Conservation (phyloP, 2,888 invertebrate species). For the Autographa pulchrina region DNA sequence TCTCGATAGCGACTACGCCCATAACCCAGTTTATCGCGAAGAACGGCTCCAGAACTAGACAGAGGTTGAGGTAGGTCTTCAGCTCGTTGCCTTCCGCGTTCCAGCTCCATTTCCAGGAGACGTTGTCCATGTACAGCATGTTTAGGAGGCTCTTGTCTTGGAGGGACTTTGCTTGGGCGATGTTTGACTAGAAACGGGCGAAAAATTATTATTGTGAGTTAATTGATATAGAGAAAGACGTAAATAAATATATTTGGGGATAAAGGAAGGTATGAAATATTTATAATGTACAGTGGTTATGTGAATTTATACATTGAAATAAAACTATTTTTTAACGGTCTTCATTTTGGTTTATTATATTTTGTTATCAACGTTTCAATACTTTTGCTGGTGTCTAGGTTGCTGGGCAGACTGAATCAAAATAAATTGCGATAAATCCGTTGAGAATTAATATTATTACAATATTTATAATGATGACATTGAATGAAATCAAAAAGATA, state of each 20-base stretch:
- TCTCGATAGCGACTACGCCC: slow-evolving; percentile 92
- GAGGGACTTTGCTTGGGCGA: slow-evolving; percentile 61
- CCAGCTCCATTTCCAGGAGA: slow-evolving; percentile 85
- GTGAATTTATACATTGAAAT: too few species aligned
- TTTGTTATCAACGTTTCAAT: too few species aligned
- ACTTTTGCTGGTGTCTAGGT: too few species aligned
- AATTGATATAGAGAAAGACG: background rate
- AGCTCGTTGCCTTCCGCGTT: slow-evolving; percentile 88
- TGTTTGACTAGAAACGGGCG: slow-evolving; percentile 48
- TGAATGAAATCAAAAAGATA: background rate
- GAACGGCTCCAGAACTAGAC: slow-evolving; percentile 92
- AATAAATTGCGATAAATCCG: too few species aligned
- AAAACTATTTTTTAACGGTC: too few species aligned
- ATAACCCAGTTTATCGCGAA: slow-evolving; percentile 93
- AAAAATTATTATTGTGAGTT: background rate
- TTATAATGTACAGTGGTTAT: too few species aligned
- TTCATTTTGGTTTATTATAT: too few species aligned
- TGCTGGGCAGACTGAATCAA: too few species aligned
- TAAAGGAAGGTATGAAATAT: too few species aligned
- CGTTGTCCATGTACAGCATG: slow-evolving; percentile 84
- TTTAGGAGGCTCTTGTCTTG: slow-evolving; percentile 79
- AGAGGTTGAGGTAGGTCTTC: slow-evolving; percentile 90
- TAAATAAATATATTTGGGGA: too few species aligned
- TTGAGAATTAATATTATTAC: too few species aligned
- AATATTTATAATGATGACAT: too few species aligned